These are phyloP conservation scores for Strigamia maritima DNA, from an alignment of 2,888 invertebrate species.

Conservation along the genomic window DNA sequence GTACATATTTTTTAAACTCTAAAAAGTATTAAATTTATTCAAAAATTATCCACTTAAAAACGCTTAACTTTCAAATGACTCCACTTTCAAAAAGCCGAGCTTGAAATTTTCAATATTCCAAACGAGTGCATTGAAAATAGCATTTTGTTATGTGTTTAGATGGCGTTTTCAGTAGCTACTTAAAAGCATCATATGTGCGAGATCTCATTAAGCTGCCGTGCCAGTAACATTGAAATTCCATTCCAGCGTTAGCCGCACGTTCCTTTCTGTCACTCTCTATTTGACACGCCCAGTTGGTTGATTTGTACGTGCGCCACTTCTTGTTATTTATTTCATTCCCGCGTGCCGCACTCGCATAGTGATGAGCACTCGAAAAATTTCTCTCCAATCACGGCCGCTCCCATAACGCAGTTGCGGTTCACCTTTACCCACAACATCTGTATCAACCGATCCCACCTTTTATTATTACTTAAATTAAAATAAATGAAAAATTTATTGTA, in stretches of 20 bases:
- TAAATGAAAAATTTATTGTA: not conserved
- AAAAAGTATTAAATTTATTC: not conserved
- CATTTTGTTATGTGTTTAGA: constrained; percentile 10
- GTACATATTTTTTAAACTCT: not conserved
- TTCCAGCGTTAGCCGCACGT: not conserved
- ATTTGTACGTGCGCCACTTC: constrained; percentile 19
- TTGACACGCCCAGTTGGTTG: constrained; percentile 16
- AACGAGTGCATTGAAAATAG: not conserved
- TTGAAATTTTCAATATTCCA: not conserved
- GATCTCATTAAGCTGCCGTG: constrained; percentile 16
- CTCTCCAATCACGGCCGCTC: not conserved
- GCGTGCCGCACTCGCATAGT: constrained; percentile 9
- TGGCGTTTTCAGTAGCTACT: constrained; percentile 14
- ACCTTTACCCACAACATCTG: not conserved
- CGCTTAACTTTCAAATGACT: too few relatives aligned
- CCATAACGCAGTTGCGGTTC: not conserved
- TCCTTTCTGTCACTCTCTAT: too few relatives aligned
- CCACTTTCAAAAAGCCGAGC: not conserved
- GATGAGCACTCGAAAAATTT: constrained; percentile 8
- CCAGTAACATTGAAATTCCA: not conserved
- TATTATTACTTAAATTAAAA: too few relatives aligned
- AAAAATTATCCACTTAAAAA: too few relatives aligned
- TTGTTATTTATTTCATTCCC: constrained; percentile 23
- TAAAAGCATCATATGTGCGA: not conserved
- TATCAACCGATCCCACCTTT: not conserved